Evolutionary conservation across 2,797 vertebrate species (phyloP).

Genomic region (Bradypodion ventrale): DNA sequence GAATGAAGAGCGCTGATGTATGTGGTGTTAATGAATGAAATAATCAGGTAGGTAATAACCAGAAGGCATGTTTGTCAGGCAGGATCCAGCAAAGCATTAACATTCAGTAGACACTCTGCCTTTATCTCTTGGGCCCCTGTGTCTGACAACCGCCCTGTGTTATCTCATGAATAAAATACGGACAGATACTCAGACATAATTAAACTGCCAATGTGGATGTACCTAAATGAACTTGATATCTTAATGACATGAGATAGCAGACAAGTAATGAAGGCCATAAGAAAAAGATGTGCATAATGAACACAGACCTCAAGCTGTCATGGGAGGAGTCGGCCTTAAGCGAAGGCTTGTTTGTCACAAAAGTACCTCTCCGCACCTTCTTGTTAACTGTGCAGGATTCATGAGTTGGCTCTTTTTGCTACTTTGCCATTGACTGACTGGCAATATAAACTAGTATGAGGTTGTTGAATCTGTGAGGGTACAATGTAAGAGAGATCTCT

Average conservation of each 20-base stretch:
- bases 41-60: conserved; percentile 78
- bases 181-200: conserved; percentile 76
- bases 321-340: neutral
- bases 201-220: conserved; percentile 78
- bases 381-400: neutral
- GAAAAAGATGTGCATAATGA: conserved; percentile 62
- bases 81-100: conserved; percentile 68
- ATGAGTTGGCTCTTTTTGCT: neutral
- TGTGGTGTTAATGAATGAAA: conserved; percentile 79
- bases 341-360: rapidly evolving
- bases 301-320: conserved; percentile 21
- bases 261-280: conserved; percentile 62
- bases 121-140: conserved; percentile 71
- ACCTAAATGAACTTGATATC: conserved; percentile 79
- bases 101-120: conserved; percentile 66
- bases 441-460: neutral
- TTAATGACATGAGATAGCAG: conserved; percentile 75
- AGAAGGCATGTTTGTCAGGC: conserved; percentile 70
- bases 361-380: neutral
- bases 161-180: conserved; percentile 77
- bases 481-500: neutral
- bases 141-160: conserved; percentile 75
- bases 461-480: neutral
- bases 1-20: conserved; percentile 74
- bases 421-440: neutral